Percentiles rank a stretch among this genome's conserved stretches.
Evolutionary conservation across 2,113 vertebrate species (phyloP).

Genomic region (Sakesphorus luctuosus): DNA sequence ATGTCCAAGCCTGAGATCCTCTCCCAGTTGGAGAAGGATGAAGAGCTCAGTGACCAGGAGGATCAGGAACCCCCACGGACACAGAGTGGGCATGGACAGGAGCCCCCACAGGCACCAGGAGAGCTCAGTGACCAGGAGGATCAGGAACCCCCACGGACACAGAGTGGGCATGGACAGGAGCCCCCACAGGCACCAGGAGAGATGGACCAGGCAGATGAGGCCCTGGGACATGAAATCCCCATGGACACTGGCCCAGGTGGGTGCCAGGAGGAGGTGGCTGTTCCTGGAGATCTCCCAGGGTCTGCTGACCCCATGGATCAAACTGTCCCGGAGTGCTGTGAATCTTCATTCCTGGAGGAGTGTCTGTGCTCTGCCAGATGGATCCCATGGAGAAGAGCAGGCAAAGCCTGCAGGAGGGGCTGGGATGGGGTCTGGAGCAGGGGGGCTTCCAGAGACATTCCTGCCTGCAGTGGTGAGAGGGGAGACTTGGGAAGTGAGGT

Average conservation of each 20-base stretch:
- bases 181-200: not conserved
- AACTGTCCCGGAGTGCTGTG: not conserved
- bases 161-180: not conserved
- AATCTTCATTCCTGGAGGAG: not conserved
- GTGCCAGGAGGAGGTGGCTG: not conserved
- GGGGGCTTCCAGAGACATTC: not conserved
- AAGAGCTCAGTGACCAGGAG: conserved; percentile 19
- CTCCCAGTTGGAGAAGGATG: conserved; percentile 67
- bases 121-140: not conserved
- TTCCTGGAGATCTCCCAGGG: not conserved
- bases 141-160: not conserved
- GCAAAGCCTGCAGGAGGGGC: not conserved
- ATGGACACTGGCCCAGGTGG: conserved; percentile 34
- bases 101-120: not conserved
- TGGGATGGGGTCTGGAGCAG: not conserved
- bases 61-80: not conserved
- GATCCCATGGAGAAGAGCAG: not conserved
- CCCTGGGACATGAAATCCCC: not conserved
- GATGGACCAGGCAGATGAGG: not conserved
- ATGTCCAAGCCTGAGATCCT: conserved; percentile 77
- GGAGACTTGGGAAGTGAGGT: not conserved
- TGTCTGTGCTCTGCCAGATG: not conserved
- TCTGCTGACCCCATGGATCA: not conserved
- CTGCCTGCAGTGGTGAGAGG: not conserved
- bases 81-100: not conserved